These are phyloP conservation scores for Spinus pinus DNA, from an alignment of 2,797 vertebrate genomes.

Conservation along the genomic window DNA sequence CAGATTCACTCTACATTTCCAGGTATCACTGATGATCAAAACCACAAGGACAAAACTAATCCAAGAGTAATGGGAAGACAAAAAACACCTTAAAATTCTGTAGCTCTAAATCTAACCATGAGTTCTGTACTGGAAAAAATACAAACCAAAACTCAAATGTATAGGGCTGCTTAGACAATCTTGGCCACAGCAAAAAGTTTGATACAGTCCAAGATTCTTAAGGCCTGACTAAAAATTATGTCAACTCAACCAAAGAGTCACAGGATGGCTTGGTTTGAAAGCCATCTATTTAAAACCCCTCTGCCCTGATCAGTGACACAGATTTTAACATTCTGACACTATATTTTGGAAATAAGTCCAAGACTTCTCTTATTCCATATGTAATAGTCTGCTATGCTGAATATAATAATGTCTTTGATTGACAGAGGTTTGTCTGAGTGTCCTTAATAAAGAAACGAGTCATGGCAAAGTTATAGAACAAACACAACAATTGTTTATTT, in stretches of 20 bases:
- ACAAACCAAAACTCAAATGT: background rate
- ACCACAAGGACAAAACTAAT: background rate
- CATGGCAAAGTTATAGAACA: background rate
- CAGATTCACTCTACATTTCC: background rate
- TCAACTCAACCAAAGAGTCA: fast-evolving
- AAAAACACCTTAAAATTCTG: background rate
- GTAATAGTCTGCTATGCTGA: background rate
- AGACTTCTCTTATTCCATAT: background rate
- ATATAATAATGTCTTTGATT: background rate
- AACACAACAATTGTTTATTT: background rate
- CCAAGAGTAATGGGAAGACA: background rate
- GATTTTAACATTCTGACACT: background rate
- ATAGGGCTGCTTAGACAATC: background rate
- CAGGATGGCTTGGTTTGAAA: background rate
- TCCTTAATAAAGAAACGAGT: background rate
- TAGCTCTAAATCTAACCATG: background rate
- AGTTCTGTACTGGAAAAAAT: background rate
- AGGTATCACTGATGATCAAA: background rate
- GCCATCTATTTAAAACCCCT: background rate
- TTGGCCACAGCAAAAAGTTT: background rate
- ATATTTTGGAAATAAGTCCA: background rate
- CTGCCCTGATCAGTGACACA: background rate
- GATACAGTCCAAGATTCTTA: background rate
- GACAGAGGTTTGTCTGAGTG: background rate
- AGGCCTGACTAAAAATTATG: background rate